These are phyloP conservation scores for Gambusia holbrooki DNA, from an alignment of 2,113 vertebrate species.

Conservation along the genomic window DNA sequence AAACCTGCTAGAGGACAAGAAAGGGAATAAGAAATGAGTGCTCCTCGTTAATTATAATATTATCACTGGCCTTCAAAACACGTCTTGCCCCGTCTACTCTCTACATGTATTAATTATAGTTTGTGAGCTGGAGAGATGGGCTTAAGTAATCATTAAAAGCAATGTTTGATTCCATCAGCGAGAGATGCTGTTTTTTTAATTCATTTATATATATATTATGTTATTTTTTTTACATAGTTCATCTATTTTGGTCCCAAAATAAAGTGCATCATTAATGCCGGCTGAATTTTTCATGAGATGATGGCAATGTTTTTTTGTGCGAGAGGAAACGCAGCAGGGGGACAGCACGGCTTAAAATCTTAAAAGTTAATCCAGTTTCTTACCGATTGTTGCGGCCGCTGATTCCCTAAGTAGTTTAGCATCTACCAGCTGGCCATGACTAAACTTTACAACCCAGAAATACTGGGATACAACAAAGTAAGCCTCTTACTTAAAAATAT, in stretches of 20 bases:
- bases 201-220: no score
- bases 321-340: constrained; percentile 41
- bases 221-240: constrained; percentile 24
- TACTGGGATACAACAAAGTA: constrained; percentile 59
- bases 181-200: background rate
- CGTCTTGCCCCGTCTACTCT: constrained; percentile 3
- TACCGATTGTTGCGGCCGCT: constrained; percentile 55
- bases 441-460: constrained; percentile 50
- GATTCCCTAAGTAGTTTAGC: constrained; percentile 71
- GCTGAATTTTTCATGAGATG: constrained; percentile 54
- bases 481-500: constrained; percentile 36
- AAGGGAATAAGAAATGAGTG: constrained; percentile 15
- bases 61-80: constrained; percentile 9
- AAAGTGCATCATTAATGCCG: constrained; percentile 52
- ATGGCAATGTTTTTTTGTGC: constrained; percentile 45
- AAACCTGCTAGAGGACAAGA: constrained; percentile 17
- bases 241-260: constrained; percentile 38
- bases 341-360: constrained; percentile 63
- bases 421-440: constrained; percentile 68
- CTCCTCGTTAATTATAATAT: constrained; percentile 29
- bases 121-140: constrained; percentile 1
- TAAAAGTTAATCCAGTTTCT: constrained; percentile 66
- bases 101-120: constrained; percentile 5
- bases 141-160: background rate
- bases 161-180: constrained; percentile 8